These are phyloP conservation scores for Crax fasciolata DNA, from an alignment of 2,797 vertebrate species.

Conservation along the genomic window DNA sequence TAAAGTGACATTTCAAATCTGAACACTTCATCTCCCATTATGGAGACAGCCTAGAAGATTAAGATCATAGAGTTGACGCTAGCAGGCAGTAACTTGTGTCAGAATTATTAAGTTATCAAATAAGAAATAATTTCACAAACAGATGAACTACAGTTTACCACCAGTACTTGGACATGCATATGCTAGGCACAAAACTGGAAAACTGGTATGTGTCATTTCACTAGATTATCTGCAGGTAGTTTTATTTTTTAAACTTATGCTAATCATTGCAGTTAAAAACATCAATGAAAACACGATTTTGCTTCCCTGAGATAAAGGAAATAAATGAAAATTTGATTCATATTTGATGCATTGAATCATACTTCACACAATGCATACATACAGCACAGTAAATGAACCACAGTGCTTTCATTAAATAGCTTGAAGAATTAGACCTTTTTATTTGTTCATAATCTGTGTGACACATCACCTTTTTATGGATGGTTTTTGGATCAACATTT, in stretches of 20 bases:
- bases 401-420: not conserved
- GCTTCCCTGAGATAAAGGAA: not conserved
- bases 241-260: not conserved
- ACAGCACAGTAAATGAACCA: not conserved
- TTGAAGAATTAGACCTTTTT: not conserved
- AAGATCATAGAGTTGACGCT: not conserved
- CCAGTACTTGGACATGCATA: not conserved
- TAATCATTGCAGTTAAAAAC: not conserved
- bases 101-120: not conserved
- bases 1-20: slow-evolving; percentile 91
- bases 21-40: slow-evolving; percentile 95
- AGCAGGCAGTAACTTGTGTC: not conserved
- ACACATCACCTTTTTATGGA: slow-evolving; percentile 92
- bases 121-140: not conserved
- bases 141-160: not conserved
- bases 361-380: not conserved
- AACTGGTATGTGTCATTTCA: not conserved
- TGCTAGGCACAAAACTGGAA: not conserved
- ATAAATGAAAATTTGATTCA: not conserved
- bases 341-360: accelerated
- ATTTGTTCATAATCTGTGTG: not conserved
- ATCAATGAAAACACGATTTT: not conserved
- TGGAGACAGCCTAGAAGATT: slow-evolving; percentile 90
- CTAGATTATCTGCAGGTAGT: not conserved
- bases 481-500: slow-evolving; percentile 88